Evolutionary conservation across 2,797 vertebrate species (phyloP), one percentile per base, ranked within the genome.

Genomic region (Dallia pectoralis): DNA sequence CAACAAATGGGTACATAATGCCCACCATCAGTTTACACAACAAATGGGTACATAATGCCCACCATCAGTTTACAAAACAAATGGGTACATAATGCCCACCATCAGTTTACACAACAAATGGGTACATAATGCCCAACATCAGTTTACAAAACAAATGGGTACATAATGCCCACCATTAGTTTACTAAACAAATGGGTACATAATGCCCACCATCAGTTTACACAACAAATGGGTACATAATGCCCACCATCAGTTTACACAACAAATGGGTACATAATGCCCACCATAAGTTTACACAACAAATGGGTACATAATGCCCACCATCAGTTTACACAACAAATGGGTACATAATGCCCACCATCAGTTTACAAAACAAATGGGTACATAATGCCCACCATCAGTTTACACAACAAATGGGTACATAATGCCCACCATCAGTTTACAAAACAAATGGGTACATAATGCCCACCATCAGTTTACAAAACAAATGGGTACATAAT

Each of bases 311-410:
- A 44, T 6, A 44, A 44, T 44, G 3, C 49, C 30, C 29, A 22
- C n/a, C n/a, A n/a, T n/a, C n/a, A n/a, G n/a, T n/a, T n/a, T n/a
- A n/a, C n/a, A n/a, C n/a, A n/a, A n/a, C n/a, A n/a, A n/a, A n/a
- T n/a, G n/a, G n/a, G n/a, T 44, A 14, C 40, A 44, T 44, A 12
- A 44, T 44, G 30, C 40, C 56, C 63, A 30, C 56, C 63, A 47
- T 59, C 82, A 19, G 74, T 63, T 65, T 75, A 77, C 66, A 69
- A 44, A 69, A 53, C 15, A 67, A 67, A 67, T n/a, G n/a, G n/a
- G n/a, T 44, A 14, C 40, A 44, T 44, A 12, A 44, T 44, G 30
- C 40, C 56, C 63, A 30, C 56, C 63, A 47, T 59, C 82, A 19
- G 74, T 63, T 65, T 75, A 77, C 66, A 69, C 30, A 69, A 53